Base-by-base conservation (phyloP, 2,797 vertebrate genomes). In the Strix occidentalis region DNA sequence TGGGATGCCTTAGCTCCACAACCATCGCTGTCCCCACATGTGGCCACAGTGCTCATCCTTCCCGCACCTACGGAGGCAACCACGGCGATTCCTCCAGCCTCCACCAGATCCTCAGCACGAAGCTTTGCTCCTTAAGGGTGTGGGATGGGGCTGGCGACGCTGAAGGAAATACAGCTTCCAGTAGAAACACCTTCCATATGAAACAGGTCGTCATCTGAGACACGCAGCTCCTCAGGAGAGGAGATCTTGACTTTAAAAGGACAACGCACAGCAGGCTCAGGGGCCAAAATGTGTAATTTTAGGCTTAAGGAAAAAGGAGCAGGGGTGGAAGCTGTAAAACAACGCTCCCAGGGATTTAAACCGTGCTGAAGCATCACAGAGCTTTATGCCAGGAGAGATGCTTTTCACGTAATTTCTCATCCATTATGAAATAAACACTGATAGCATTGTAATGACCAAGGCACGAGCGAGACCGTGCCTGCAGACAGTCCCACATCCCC, bases 161-260 rank as follows among this genome's bases (percentile, higher is more conserved):
- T 60, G 28, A 28, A 66, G 63, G 66, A 82, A 23, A 56, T 25
- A 29, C 9, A 10, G 60, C 65, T 90, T 53, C 82, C 84, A 91
- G 68, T 0, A 84, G 83, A 72, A 91, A 90, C 48, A 69, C 13
- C 70, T 68, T 74, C 65, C 48, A 15, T 53, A 84, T 33, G 58
- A 54, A 64, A 24, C 16, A 80, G 80, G 41, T 76, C 11, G 2
- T 19, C 53, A 35, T 37, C 24, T 6, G 23, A 90, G 83, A 64
- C 63, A 72, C 5, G 12, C 68, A 39, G 54, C 43, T 69, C 43
- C 46, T 54, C 23, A 17, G 45, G 31, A 93, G 54, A 66, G 37
- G 21, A 89, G 54, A 70, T 23, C 56, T 43, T 77, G 81, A 72
- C 95, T 92, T 90, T 81, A 91, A 96, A 95, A 95, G 94, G 82